Base-by-base conservation (phyloP, 1,140 invertebrate species). In the Hormaphis cornu region DNA sequence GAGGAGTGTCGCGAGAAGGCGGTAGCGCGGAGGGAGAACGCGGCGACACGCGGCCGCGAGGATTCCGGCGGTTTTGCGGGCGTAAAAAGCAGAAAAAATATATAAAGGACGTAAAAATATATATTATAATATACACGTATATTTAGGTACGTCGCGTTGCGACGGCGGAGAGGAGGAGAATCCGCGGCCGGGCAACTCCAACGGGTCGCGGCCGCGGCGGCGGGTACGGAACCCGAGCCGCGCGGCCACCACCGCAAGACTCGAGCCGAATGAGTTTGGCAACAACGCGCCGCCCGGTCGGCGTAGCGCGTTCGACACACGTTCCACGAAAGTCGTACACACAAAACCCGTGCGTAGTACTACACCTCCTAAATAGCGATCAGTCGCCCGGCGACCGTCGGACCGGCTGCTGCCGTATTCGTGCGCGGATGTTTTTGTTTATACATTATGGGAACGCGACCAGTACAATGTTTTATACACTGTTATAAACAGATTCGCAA, bases 161-260 rank as follows among this genome's bases (percentile, higher is more conserved):
- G 33, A 3, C 54, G 22, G 9, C 14, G n/a, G n/a, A n/a, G n/a
- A n/a, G n/a, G n/a, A n/a, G n/a, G n/a, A n/a, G n/a, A n/a, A n/a
- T n/a, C n/a, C n/a, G n/a, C n/a, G 14, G 37, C 37, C 42, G 61
- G 61, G 44, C 28, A 66, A 66, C 28, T 66, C 61, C 59, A 50
- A 50, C 42, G 28, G 20, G 44, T 18, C 44, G 28, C 42, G 20
- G 44, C 26, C 44, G 28, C 42, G 20, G 44, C n/a, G 40, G 46
- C 42, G 61, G 44, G 61, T 66, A 66, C 28, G 61, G 61, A 46
- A 66, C 61, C 61, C 14, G 44, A 14, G 54, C n/a, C n/a, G 6
- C 46, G 4, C 10, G 40, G 61, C 40, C 61, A 22, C 61, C 28
- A 24, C 18, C 42, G 58, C 18, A 2, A 2, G 14, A 56, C 9